These are phyloP conservation scores for Dicroscelio sp. DNA, from an alignment of 2,888 invertebrate species.

Conservation along the genomic window DNA sequence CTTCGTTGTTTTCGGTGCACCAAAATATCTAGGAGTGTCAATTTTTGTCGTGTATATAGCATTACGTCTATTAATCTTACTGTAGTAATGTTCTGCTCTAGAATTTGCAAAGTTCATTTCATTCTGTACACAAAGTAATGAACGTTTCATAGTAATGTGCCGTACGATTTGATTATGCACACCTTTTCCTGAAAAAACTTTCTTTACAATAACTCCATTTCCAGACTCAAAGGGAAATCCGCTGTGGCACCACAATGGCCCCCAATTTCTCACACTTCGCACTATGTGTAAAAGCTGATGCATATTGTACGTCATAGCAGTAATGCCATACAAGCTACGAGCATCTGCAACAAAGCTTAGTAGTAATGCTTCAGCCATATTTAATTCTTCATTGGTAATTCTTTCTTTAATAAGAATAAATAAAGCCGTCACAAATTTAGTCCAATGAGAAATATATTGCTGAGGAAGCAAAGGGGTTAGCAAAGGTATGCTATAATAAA, in stretches of 20 bases:
- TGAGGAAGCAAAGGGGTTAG: slow-evolving; percentile 8
- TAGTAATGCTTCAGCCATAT: slow-evolving; percentile 46
- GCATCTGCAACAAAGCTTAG: slow-evolving; percentile 37
- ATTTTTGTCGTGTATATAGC: slow-evolving; percentile 17
- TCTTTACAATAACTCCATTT: slow-evolving; percentile 57
- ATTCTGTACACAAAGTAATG: slow-evolving; percentile 5
- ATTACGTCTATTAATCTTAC: slow-evolving; percentile 31
- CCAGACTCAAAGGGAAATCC: slow-evolving; percentile 70
- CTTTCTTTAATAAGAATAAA: slow-evolving; percentile 32
- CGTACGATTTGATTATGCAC: slow-evolving; percentile 61
- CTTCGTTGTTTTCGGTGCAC: background rate
- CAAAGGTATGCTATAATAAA: slow-evolving; percentile 44
- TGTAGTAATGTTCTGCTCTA: slow-evolving; percentile 28
- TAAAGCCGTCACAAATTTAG: slow-evolving; percentile 8
- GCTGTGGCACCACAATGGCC: slow-evolving; percentile 73
- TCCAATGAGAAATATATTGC: slow-evolving; percentile 14
- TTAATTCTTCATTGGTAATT: slow-evolving; percentile 22
- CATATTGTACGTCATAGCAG: slow-evolving; percentile 71
- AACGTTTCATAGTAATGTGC: slow-evolving; percentile 27
- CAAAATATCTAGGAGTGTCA: slow-evolving; percentile 36
- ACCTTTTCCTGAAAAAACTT: slow-evolving; percentile 55
- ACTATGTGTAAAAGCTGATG: slow-evolving; percentile 71
- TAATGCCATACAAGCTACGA: slow-evolving; percentile 59
- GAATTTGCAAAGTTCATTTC: slow-evolving; percentile 40
- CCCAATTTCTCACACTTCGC: slow-evolving; percentile 68